Conservation (phyloP, 2,888 invertebrate species). For the Sthenelais limicola region DNA sequence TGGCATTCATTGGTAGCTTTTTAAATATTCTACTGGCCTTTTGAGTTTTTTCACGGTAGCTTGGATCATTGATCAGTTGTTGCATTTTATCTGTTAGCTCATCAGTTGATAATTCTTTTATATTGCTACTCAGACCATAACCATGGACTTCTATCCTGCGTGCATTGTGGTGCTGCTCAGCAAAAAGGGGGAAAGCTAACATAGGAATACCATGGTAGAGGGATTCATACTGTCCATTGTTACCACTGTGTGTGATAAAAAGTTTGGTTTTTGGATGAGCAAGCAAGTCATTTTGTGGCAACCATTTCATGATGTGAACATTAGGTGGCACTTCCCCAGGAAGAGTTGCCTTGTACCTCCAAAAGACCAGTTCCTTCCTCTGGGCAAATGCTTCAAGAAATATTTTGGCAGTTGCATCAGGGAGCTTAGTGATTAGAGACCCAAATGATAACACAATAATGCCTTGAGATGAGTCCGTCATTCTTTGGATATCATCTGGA, state of each 20-base stretch:
- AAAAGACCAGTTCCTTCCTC: conserved; percentile 1
- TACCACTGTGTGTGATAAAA: conserved; percentile 34
- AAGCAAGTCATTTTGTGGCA: conserved; percentile 40
- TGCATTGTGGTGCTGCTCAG: conserved; percentile 32
- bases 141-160: conserved; percentile 1
- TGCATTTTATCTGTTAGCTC: neutral
- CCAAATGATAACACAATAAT: conserved; percentile 35
- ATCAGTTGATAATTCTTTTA: neutral
- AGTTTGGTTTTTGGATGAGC: conserved; percentile 33
- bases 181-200: conserved; percentile 29
- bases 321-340: conserved; percentile 7
- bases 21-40: conserved; percentile 10
- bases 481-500: neutral
- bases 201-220: conserved; percentile 40
- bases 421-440: conserved; percentile 3
- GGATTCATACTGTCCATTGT: conserved; percentile 33
- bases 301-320: conserved; percentile 30
- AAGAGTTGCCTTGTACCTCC: neutral
- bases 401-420: neutral
- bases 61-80: neutral
- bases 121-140: conserved; percentile 7
- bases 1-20: neutral
- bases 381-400: conserved; percentile 13
- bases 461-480: neutral
- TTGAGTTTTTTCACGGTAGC: neutral